These are phyloP conservation scores for Neocrepidodera transversa DNA, from an alignment of 2,888 invertebrate genomes.

Conservation along the genomic window DNA sequence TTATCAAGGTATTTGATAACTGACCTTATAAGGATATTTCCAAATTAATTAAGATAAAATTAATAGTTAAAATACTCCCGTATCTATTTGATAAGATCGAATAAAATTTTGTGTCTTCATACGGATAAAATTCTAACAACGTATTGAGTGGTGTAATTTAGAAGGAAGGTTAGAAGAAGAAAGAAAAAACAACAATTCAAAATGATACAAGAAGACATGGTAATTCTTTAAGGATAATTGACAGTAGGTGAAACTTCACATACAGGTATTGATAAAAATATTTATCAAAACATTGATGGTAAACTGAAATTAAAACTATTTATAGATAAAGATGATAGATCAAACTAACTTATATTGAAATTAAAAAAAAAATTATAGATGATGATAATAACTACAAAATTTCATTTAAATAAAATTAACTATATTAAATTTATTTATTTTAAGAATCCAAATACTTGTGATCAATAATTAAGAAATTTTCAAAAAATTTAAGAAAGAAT, in stretches of 20 bases:
- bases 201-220: slow-evolving; percentile 9
- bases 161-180: slow-evolving; percentile 22
- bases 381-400: too few species aligned
- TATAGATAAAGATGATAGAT: too few species aligned
- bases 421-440: too few species aligned
- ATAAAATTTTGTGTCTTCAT: slow-evolving; percentile 32
- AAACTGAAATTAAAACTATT: too few species aligned
- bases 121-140: slow-evolving; percentile 19
- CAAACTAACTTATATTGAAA: too few species aligned
- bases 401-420: too few species aligned
- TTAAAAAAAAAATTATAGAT: too few species aligned
- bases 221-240: slow-evolving; percentile 4
- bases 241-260: not conserved
- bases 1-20: slow-evolving; percentile 31
- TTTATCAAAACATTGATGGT: too few species aligned
- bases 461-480: too few species aligned
- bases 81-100: slow-evolving; percentile 31
- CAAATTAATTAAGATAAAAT: slow-evolving; percentile 36
- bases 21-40: slow-evolving; percentile 30
- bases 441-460: too few species aligned
- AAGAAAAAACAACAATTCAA: slow-evolving; percentile 13
- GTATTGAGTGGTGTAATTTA: slow-evolving; percentile 28
- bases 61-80: slow-evolving; percentile 28
- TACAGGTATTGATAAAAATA: too few species aligned
- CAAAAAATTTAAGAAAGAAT: too few species aligned